phyloP scores from a whole-genome alignment of 2,113 vertebrate species.

The Serinus canaria region DNA sequence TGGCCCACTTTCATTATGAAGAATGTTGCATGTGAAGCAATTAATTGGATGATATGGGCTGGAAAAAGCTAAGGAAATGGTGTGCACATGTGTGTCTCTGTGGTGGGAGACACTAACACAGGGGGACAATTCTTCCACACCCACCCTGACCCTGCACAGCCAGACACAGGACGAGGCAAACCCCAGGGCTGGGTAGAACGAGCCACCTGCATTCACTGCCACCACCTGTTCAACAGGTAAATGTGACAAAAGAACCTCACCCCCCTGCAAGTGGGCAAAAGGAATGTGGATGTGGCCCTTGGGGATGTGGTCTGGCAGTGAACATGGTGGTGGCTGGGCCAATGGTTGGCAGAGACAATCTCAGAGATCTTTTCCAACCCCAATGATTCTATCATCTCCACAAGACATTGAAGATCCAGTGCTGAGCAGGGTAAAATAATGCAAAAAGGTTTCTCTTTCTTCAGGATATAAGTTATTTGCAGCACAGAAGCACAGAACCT shows the following conservation, averaged over 20 bases:
- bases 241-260: not conserved
- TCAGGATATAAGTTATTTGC: not conserved
- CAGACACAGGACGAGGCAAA: not conserved
- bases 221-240: not conserved
- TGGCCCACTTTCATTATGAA: conserved; percentile 49
- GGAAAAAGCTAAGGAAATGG: conserved; percentile 38
- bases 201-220: no score
- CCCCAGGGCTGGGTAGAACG: rapidly evolving
- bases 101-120: not conserved
- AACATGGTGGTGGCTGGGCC: not conserved
- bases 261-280: not conserved
- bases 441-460: not conserved
- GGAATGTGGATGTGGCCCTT: no score
- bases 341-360: not conserved
- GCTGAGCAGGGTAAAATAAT: conserved; percentile 35
- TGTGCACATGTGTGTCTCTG: rapidly evolving
- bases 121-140: not conserved
- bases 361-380: not conserved
- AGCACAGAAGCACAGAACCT: not conserved
- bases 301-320: not conserved
- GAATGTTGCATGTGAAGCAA: conserved; percentile 47
- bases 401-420: not conserved
- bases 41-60: conserved; percentile 32
- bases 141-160: not conserved
- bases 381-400: not conserved